Evolutionary conservation across 2,797 vertebrate genomes (phyloP).

Genomic region (Sebastolobus alascanus): DNA sequence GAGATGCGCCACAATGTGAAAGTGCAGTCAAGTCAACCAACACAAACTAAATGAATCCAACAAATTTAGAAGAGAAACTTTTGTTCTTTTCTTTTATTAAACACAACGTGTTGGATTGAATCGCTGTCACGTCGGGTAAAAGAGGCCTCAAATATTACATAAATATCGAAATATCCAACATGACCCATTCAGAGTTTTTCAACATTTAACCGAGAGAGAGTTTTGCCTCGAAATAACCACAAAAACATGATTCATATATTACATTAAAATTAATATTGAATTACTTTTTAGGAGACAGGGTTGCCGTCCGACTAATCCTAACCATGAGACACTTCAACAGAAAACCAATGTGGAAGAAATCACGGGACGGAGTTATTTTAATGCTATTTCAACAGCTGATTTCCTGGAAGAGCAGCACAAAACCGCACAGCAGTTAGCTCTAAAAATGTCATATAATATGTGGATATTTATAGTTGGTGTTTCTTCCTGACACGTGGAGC

Average conservation of each 20-base stretch:
- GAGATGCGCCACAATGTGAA: neutral
- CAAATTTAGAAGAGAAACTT: neutral
- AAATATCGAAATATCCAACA: neutral
- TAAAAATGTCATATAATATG: neutral
- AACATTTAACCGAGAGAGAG: neutral
- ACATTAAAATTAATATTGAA: neutral
- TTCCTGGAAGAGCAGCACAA: neutral
- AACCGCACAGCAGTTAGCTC: too few species aligned
- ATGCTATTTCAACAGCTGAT: neutral
- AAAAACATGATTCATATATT: neutral
- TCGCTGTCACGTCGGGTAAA: fast-evolving
- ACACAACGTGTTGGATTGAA: neutral
- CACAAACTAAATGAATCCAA: neutral
- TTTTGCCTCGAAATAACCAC: neutral
- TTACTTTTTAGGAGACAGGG: neutral
- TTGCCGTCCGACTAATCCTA: neutral
- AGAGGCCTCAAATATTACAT: neutral
- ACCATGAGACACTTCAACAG: neutral
- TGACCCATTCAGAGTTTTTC: neutral
- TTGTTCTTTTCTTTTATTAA: neutral
- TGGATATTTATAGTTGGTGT: neutral
- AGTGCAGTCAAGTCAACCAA: neutral
- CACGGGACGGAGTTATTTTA: neutral
- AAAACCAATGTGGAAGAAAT: neutral
- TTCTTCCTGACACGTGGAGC: slow-evolving; percentile 35